Conservation (phyloP, 2,797 vertebrate species). For the Miichthys miiuy region DNA sequence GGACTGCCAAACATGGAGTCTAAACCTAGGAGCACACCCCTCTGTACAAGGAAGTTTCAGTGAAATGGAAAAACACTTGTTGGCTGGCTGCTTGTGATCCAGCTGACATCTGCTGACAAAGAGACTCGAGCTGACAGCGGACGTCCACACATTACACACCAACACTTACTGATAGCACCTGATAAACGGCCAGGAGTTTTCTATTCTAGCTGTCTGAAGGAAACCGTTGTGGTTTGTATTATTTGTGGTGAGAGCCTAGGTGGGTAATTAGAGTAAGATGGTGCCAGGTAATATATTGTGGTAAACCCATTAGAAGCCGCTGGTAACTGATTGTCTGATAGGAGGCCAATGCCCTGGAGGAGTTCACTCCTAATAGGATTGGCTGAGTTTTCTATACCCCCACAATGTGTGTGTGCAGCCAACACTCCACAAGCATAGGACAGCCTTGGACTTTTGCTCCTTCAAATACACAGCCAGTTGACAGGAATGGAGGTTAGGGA, state of each 20-base stretch:
- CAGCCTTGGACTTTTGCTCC: conserved; percentile 31
- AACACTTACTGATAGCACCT: conserved; percentile 28
- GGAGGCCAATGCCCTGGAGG: conserved; percentile 69
- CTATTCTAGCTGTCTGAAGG: conserved; percentile 18
- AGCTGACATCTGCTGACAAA: conserved; percentile 54
- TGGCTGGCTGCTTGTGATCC: conserved; percentile 45
- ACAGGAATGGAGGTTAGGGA: conserved; percentile 31
- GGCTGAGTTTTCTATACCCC: conserved; percentile 48
- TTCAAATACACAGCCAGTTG: conserved; percentile 24
- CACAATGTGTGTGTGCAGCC: conserved; percentile 5
- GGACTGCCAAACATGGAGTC: not conserved
- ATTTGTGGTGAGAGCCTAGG: conserved; percentile 15
- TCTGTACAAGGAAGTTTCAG: conserved; percentile 6
- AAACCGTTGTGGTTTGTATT: conserved; percentile 25
- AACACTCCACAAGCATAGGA: conserved; percentile 24
- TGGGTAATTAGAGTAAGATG: conserved; percentile 20
- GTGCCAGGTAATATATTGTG: conserved; percentile 76
- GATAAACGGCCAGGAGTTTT: conserved; percentile 43
- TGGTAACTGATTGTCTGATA: conserved; percentile 85
- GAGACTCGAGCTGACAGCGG: conserved; percentile 49
- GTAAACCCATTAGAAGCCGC: conserved; percentile 81
- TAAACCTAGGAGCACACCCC: not conserved
- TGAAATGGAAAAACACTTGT: conserved; percentile 44
- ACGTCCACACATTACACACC: conserved; percentile 52
- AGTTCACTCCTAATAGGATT: conserved; percentile 80